Base-by-base conservation (phyloP, 2,888 invertebrate species). In the Aethes cnicana region DNA sequence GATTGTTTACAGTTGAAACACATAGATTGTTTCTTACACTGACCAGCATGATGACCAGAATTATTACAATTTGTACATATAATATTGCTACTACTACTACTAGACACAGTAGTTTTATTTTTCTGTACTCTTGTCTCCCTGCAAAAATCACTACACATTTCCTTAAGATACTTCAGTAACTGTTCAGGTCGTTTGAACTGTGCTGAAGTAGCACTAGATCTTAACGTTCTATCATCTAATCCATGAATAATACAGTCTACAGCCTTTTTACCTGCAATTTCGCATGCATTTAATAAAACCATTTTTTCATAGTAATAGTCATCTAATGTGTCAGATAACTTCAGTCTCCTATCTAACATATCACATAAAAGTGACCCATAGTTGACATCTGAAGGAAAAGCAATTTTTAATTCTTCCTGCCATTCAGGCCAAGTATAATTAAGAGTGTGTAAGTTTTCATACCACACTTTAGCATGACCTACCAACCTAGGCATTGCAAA, bases 1-100 rank as follows among this genome's bases (percentile, higher is more conserved):
- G 9, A 23, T 26, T 42, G 28, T 32, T 43, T 42, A 23, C 53
- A 53, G 32, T 47, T 47, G 7, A 37, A 47, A 9, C 53, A 53
- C 3, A 47, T 9, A 11, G 9, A 9, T 2, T n/a, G 9, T n/a
- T 26, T n/a, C 5, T 26, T 26, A 26, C 25, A n/a, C 5, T 26
- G 26, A 9, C 26, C 9, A 9, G n/a, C 2, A n/a, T 6, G 3
- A 9, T 26, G n/a, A 26, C 9, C 26, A 9, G 4, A 3, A 2
- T 2, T n/a, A 2, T 26, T 26, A 2, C 9, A 9, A 6, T 4
- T 26, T 4, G 9, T 9, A 9, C 9, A 6, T 2, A 9, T 26
- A n/a, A 2, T 9, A 9, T 3, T 5, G 9, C 4, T 5, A n/a
- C 9, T 5, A 2, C 9, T 3, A 26, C 9, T 3, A 26, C 2